phyloP scores from a whole-genome alignment of 2,113 vertebrate genomes.

The Chlamydotis undulata region DNA sequence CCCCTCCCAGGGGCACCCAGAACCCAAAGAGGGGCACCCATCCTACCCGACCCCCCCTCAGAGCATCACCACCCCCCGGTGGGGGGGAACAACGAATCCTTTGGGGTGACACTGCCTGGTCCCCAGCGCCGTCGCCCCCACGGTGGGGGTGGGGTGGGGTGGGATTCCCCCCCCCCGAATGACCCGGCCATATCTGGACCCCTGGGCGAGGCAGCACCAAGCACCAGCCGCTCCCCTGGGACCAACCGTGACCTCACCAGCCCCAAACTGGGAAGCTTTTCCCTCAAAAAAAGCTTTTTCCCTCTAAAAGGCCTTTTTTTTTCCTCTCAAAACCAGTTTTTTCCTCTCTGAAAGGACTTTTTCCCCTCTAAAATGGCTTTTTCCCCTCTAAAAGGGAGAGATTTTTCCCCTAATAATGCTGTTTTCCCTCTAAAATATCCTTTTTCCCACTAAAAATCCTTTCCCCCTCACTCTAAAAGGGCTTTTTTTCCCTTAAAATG shows the following conservation, averaged over 20 bases:
- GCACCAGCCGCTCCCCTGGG: too few relatives aligned
- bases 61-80: not conserved
- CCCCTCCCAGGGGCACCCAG: too few relatives aligned
- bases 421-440: not conserved
- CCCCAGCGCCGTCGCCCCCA: too few relatives aligned
- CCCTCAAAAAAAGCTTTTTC: not conserved
- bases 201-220: not conserved
- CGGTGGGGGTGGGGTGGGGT: not conserved
- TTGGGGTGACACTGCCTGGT: not conserved
- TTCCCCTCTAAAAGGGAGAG: not conserved
- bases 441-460: not conserved
- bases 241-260: not conserved
- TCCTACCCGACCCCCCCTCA: not conserved
- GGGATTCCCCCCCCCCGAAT: not conserved
- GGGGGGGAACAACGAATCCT: too few relatives aligned
- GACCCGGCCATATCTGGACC: not conserved
- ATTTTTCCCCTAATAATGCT: not conserved
- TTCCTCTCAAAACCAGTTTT: not conserved
- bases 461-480: not conserved
- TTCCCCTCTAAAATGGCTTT: not conserved
- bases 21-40: not conserved
- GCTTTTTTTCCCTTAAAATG: not conserved
- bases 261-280: not conserved
- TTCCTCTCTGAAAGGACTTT: not conserved
- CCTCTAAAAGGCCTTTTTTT: not conserved